Percentiles rank a stretch among this genome's conserved stretches.
These are phyloP conservation scores for Hyposoter didymator DNA, from an alignment of 2,888 invertebrate species.

Conservation along the genomic window DNA sequence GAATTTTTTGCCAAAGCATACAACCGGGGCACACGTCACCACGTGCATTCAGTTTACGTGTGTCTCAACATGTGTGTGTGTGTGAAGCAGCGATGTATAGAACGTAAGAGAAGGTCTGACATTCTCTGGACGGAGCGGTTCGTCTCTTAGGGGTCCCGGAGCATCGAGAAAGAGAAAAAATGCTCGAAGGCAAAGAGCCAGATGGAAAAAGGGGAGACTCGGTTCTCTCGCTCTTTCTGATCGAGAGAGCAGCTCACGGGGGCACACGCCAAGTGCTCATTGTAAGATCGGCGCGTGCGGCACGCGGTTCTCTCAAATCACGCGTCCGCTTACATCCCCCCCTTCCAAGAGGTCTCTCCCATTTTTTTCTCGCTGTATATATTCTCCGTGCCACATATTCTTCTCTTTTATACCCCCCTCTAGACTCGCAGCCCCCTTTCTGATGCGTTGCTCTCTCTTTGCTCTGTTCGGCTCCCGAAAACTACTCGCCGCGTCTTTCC, in stretches of 20 bases:
- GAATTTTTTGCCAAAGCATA: constrained; percentile 60
- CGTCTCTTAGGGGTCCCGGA: constrained; percentile 61
- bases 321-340: constrained; percentile 69
- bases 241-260: constrained; percentile 72
- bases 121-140: constrained; percentile 53
- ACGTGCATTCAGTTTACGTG: constrained; percentile 36
- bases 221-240: constrained; percentile 17
- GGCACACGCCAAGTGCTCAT: constrained; percentile 81
- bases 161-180: constrained; percentile 65
- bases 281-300: constrained; percentile 84
- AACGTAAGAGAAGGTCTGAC: constrained; percentile 43
- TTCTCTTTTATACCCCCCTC: constrained; percentile 68
- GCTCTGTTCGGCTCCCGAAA: constrained; percentile 58
- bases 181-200: constrained; percentile 67
- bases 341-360: constrained; percentile 70
- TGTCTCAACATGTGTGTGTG: constrained; percentile 11
- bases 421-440: constrained; percentile 63
- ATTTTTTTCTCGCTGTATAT: constrained; percentile 33
- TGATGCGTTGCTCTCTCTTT: constrained; percentile 54
- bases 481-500: constrained; percentile 62
- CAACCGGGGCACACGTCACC: constrained; percentile 65
- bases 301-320: constrained; percentile 79
- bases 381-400: constrained; percentile 50
- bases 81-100: constrained; percentile 5
- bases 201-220: constrained; percentile 67